Percentiles rank a stretch among this genome's conserved stretches.
Evolutionary conservation across 2,888 invertebrate species (phyloP).

Genomic region (Andrena marginata): DNA sequence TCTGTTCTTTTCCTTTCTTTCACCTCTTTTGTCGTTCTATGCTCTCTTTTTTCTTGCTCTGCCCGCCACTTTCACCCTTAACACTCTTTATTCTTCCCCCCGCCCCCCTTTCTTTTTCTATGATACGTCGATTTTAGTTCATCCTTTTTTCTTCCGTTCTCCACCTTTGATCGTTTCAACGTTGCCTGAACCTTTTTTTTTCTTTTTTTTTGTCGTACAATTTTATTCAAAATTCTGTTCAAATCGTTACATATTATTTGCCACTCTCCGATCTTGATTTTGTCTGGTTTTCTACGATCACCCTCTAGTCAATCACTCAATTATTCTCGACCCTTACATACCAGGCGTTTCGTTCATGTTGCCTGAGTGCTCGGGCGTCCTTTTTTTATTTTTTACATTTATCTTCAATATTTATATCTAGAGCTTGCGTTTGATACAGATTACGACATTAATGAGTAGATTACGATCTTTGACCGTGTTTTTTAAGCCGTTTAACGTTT

Average conservation of each 20-base stretch:
- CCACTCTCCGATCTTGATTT: constrained; percentile 83
- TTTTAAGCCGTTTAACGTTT: constrained; percentile 69
- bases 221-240: constrained; percentile 65
- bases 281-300: constrained; percentile 75
- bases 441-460: constrained; percentile 72
- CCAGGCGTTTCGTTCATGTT: constrained; percentile 74
- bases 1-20: constrained; percentile 75
- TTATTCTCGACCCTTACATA: constrained; percentile 74
- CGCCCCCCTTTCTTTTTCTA: constrained; percentile 42
- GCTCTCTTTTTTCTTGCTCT: constrained; percentile 32
- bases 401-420: constrained; percentile 70
- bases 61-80: constrained; percentile 2
- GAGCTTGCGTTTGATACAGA: constrained; percentile 72
- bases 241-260: constrained; percentile 78
- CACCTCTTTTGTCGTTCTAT: constrained; percentile 83
- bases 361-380: constrained; percentile 69
- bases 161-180: constrained; percentile 87
- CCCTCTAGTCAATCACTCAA: constrained; percentile 73
- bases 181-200: constrained; percentile 86
- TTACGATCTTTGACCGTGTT: constrained; percentile 71
- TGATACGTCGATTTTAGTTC: constrained; percentile 48
- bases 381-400: constrained; percentile 63
- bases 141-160: constrained; percentile 72
- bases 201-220: constrained; percentile 79
- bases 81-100: constrained; percentile 11